A percentile compares a stretch with the other conserved stretches of the same genome.
These are phyloP conservation scores for Typhlomys cinereus DNA, from an alignment of 2,113 vertebrate species.

Conservation along the genomic window DNA sequence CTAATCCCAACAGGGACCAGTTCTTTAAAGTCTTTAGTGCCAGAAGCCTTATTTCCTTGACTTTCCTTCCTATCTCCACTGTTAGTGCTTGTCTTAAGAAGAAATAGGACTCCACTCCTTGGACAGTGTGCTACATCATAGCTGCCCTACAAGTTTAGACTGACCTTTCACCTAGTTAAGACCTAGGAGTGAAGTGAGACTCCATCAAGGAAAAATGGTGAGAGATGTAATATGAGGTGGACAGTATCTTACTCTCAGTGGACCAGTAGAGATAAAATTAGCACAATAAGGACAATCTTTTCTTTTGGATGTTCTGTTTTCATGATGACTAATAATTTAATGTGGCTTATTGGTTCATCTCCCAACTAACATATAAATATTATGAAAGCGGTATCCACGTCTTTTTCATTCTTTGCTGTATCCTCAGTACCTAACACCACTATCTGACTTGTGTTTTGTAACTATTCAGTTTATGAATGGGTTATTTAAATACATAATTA, in stretches of 20 bases:
- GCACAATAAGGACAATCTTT: not conserved
- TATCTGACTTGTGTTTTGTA: not conserved
- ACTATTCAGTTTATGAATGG: conserved; percentile 5
- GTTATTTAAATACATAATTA: too few species aligned
- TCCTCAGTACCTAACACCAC: not conserved
- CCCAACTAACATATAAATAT: not conserved
- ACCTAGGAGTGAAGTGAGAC: conserved; percentile 34
- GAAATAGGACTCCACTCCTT: conserved; percentile 68
- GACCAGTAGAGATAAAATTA: conserved; percentile 11
- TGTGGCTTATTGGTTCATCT: conserved; percentile 5
- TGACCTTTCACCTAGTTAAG: conserved; percentile 70
- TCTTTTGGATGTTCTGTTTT: conserved; percentile 34
- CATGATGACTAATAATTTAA: conserved; percentile 22
- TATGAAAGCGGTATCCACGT: not conserved
- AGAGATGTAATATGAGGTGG: conserved; percentile 6
- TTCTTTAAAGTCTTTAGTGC: conserved; percentile 60
- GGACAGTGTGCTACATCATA: conserved; percentile 56
- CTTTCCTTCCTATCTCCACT: conserved; percentile 10
- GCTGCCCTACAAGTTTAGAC: conserved; percentile 66
- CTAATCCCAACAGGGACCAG: conserved; percentile 21
- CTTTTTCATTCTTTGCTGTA: conserved; percentile 15
- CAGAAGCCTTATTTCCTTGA: conserved; percentile 49
- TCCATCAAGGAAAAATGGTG: conserved; percentile 68
- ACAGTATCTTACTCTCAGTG: not conserved
- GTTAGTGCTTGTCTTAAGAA: conserved; percentile 52